These are phyloP conservation scores for Asobara japonica DNA, from an alignment of 1,140 invertebrate species.

Conservation along the genomic window DNA sequence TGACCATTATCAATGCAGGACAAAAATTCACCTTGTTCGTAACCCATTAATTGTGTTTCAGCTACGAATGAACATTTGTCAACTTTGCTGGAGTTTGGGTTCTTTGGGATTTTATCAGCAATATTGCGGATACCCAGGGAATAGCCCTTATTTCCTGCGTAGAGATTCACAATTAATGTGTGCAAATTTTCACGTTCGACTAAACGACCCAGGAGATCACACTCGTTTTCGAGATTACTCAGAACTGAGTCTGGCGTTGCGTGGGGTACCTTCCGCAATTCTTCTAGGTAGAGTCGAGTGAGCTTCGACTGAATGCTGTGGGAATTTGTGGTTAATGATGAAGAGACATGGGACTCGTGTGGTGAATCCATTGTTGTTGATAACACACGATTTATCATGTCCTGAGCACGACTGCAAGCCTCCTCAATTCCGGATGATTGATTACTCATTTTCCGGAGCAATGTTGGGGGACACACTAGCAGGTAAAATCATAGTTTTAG, in stretches of 20 bases:
- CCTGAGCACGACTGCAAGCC: neutral
- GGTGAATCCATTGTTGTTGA: neutral
- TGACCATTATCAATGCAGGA: conserved; percentile 86
- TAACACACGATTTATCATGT: neutral
- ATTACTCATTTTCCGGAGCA: neutral
- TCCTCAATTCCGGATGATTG: neutral
- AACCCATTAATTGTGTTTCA: conserved; percentile 80
- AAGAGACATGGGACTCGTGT: neutral
- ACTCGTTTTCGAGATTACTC: conserved; percentile 77
- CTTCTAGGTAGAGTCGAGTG: conserved; percentile 63
- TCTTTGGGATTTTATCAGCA: conserved; percentile 42
- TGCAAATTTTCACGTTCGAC: conserved; percentile 86
- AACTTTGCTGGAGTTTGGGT: conserved; percentile 50
- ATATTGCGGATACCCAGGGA: conserved; percentile 78
- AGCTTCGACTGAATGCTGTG: conserved; percentile 62
- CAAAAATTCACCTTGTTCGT: conserved; percentile 80
- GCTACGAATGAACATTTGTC: conserved; percentile 73
- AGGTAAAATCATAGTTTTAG: neutral
- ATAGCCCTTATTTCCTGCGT: conserved; percentile 91
- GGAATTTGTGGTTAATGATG: neutral
- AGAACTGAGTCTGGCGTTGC: conserved; percentile 64
- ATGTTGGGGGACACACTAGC: neutral
- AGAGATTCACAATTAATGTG: conserved; percentile 89
- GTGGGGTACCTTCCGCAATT: conserved; percentile 60
- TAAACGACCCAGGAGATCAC: conserved; percentile 85